Conservation (phyloP, 1,140 invertebrate genomes). For the Drosophila sp. region DNA sequence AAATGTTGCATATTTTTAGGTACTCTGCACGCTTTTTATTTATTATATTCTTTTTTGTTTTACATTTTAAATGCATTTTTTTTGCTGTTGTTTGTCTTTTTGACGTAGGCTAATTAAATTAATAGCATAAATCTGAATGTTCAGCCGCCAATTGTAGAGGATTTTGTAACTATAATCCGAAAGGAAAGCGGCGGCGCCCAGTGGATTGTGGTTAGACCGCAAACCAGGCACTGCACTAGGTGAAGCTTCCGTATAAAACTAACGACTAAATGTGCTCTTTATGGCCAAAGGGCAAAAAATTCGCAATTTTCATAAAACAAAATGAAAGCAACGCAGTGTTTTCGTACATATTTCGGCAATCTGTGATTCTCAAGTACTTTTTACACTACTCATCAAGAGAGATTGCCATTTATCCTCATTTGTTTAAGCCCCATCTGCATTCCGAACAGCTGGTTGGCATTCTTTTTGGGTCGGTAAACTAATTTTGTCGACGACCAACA, state of each 20-base stretch:
- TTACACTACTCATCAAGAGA: not conserved
- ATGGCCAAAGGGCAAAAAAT: not conserved
- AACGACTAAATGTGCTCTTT: not conserved
- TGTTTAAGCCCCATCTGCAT: not conserved
- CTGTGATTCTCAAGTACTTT: not conserved
- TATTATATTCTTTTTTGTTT: conserved; percentile 46
- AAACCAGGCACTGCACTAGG: conserved; percentile 27
- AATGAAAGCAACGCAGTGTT: not conserved
- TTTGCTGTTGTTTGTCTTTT: conserved; percentile 30
- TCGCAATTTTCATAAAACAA: not conserved
- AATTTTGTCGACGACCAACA: conserved; percentile 24
- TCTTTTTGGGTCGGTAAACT: conserved; percentile 36
- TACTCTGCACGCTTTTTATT: conserved; percentile 34
- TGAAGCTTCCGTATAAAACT: not conserved
- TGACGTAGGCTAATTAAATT: conserved; percentile 66
- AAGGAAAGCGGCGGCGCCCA: conserved; percentile 15
- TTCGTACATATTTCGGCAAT: not conserved
- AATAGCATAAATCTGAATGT: conserved; percentile 50
- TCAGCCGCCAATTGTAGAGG: conserved; percentile 11
- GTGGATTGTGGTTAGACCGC: conserved; percentile 64
- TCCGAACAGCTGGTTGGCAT: not conserved
- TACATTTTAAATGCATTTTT: conserved; percentile 16
- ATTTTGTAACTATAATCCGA: conserved; percentile 14
- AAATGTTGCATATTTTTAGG: conserved; percentile 63
- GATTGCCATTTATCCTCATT: not conserved